Evolutionary conservation across 2,113 vertebrate species (phyloP), one percentile per base, ranked within the genome.

Genomic region (Pelvicachromis taeniatus): DNA sequence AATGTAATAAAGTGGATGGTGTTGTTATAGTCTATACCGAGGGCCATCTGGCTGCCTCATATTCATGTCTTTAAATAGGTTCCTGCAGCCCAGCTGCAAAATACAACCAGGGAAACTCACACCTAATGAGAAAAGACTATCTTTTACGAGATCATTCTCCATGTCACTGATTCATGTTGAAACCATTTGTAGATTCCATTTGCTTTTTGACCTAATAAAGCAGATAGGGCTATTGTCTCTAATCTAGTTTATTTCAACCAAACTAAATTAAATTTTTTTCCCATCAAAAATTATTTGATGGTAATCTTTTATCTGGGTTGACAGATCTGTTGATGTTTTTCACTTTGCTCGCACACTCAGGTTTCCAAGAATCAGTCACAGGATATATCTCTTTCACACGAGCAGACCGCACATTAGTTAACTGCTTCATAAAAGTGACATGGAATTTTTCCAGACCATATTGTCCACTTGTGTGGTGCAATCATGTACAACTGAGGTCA

Each of bases 31-130:
- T 91, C 14, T 35, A 90, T 78, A 90, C 83, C 45, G 19, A 87
- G 79, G 84, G 86, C 93, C 92, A 95, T 95, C 93, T 95, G 95
- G 92, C 81, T 83, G 48, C 73, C 61, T 80, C 81, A 21, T 87
- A 88, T 70, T 55, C 31, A 38, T 87, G 91, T 94, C 91, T 87
- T 89, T 85, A 89, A 93, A 90, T 59, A 87, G 80, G 59, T 90
- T 94, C 91, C 77, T 79, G 68, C 42, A 89, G 80, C 82, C 80
- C 84, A 80, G 91, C 90, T 92, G 87, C 91, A 92, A 93, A 94
- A 91, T 81, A 80, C 77, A 87, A 91, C 68, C 78, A 81, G 91
- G 26, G 89, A 91, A 90, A 87, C 90, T 91, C 78, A 56, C 85
- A 93, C 81, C 89, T 92, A 84, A 90, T 85, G 85, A 82, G 19